Evolutionary conservation across 2,113 vertebrate genomes (phyloP), one percentile per base, ranked within the genome.

Genomic region (Syngnathus typhle): DNA sequence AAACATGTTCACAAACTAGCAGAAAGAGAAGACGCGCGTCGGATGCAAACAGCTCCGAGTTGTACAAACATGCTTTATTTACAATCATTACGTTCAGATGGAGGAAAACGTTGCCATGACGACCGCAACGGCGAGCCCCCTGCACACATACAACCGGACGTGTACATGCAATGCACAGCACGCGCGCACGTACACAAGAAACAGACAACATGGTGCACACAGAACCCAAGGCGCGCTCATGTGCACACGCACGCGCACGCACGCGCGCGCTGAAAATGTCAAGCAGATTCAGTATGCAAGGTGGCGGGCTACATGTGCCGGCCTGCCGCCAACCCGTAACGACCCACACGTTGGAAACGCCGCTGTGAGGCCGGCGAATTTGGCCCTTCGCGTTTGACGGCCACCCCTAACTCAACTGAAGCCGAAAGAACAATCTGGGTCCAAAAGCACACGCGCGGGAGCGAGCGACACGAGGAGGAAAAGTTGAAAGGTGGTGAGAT

Each of bases 261-360:
- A 5, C 46, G 7, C 7, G 1, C 18, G 16, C 15, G 4, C 47
- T 2, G 13, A 13, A 55, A 55, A 55, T n/a, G 51, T 52, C 51
- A n/a, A n/a, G 9, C 9, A n/a, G 6, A n/a, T 52, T 9, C 4
- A 3, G 52, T 11, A 5, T 2, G 52, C 21, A 23, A 55, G 52
- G 23, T 11, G 52, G 52, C 52, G 52, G 52, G 52, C 52, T 23
- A 21, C 23, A 8, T 7, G 51, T 9, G n/a, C 21, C 18, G n/a
- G 4, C 0, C 19, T 19, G 9, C n/a, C 11, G 70, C 60, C 62
- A 74, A 83, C 77, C 68, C 64, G 27, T 19, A 7, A 52, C 9
- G 19, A 52, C 8, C 52, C 23, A 55, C 52, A 27, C 19, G 7
- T 52, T 52, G 8, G 49, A 52, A 51, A 51, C n/a, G 4, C 44